Conservation (phyloP, 2,113 vertebrate species). For the Corvus cornix region DNA sequence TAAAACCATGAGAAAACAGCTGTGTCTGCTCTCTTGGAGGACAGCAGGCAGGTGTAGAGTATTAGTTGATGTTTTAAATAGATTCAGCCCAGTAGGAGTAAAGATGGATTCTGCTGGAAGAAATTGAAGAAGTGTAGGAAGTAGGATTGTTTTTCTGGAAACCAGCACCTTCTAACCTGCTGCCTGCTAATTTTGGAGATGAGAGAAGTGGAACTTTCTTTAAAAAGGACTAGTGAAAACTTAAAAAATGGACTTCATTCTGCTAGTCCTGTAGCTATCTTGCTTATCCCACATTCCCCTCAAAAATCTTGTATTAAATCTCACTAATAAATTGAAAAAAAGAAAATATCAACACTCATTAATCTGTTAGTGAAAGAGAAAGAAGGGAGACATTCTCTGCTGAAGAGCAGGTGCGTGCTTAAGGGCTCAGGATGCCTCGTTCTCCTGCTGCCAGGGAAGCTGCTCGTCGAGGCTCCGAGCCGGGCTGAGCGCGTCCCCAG, state of each 20-base stretch:
- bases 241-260: neutral
- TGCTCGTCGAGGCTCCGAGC: fast-evolving
- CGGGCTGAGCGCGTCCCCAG: neutral
- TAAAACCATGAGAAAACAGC: neutral
- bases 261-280: neutral
- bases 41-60: neutral
- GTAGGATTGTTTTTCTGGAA: neutral
- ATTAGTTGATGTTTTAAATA: neutral
- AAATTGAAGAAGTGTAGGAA: neutral
- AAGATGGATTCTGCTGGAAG: neutral
- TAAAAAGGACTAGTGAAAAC: neutral
- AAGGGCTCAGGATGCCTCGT: fast-evolving
- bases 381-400: neutral
- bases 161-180: neutral
- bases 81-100: neutral
- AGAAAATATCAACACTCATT: fast-evolving
- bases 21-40: neutral
- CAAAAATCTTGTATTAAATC: neutral
- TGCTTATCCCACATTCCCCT: fast-evolving
- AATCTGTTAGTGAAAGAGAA: neutral
- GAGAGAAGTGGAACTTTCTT: neutral
- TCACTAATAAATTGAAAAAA: neutral
- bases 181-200: neutral
- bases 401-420: neutral
- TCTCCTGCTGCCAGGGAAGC: fast-evolving